Conservation (phyloP, 1,140 invertebrate species). For the Drosophila kepulauana region DNA sequence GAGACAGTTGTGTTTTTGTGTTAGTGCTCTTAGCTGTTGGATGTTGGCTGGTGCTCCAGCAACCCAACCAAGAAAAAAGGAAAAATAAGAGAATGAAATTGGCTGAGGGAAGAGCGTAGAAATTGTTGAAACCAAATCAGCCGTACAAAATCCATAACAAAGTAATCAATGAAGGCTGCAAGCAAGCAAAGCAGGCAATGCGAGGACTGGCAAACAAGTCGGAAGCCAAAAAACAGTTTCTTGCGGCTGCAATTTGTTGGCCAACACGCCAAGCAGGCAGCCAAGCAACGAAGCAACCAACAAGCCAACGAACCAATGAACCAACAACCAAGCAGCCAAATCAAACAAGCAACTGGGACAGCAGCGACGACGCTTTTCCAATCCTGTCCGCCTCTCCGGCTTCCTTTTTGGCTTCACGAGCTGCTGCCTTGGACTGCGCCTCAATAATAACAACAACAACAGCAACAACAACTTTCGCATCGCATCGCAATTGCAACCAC, state of each 20-base stretch:
- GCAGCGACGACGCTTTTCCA: conserved; percentile 19
- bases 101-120: conserved; percentile 13
- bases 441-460: conserved; percentile 36
- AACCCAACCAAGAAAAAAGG: not conserved
- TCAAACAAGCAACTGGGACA: conserved; percentile 57
- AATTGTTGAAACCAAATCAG: conserved; percentile 57
- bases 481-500: conserved; percentile 28
- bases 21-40: conserved; percentile 24
- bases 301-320: conserved; percentile 52
- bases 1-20: conserved; percentile 35
- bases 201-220: conserved; percentile 58
- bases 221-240: conserved; percentile 76
- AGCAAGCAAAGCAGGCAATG: conserved; percentile 26
- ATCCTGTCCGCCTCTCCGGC: conserved; percentile 43
- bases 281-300: conserved; percentile 41
- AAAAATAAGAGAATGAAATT: not conserved
- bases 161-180: conserved; percentile 75
- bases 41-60: conserved; percentile 32
- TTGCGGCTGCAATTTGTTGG: conserved; percentile 78
- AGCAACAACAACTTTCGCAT: too few species aligned
- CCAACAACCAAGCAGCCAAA: conserved; percentile 57
- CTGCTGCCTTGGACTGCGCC: conserved; percentile 30
- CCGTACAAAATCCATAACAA: conserved; percentile 73
- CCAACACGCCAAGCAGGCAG: conserved; percentile 73
- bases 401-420: conserved; percentile 34